phyloP scores from a whole-genome alignment of 2,113 vertebrate species.

The Morphnarchus princeps region DNA sequence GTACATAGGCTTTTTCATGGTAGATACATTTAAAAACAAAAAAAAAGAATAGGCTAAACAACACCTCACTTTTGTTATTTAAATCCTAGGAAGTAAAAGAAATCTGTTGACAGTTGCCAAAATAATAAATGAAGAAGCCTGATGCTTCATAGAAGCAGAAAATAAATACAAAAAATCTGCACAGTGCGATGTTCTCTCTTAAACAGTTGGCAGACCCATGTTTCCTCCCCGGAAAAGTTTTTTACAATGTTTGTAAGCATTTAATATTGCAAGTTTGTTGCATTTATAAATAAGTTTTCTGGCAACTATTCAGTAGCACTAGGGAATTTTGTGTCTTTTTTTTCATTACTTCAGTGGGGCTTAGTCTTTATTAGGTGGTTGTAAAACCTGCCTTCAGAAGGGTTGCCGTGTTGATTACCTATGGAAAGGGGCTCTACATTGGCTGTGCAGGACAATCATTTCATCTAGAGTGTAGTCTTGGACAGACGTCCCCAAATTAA shows the following conservation, averaged over 20 bases:
- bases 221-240: slow-evolving; percentile 18
- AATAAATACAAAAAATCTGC: background rate
- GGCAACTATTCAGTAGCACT: background rate
- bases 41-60: background rate
- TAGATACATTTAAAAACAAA: background rate
- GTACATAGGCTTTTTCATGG: background rate
- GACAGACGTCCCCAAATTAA: background rate
- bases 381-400: background rate
- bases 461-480: background rate
- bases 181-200: background rate
- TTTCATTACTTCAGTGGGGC: background rate
- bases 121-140: background rate
- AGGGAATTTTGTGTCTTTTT: background rate
- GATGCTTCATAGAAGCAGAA: background rate
- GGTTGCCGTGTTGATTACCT: background rate
- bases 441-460: accelerated
- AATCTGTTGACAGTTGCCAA: background rate
- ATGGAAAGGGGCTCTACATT: background rate
- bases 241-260: slow-evolving; percentile 1
- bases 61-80: background rate
- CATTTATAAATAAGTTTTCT: slow-evolving; percentile 12
- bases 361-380: background rate
- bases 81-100: background rate
- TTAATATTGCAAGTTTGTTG: background rate
- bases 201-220: background rate